Conservation (phyloP, 2,888 invertebrate species). For the Diadromus collaris region DNA sequence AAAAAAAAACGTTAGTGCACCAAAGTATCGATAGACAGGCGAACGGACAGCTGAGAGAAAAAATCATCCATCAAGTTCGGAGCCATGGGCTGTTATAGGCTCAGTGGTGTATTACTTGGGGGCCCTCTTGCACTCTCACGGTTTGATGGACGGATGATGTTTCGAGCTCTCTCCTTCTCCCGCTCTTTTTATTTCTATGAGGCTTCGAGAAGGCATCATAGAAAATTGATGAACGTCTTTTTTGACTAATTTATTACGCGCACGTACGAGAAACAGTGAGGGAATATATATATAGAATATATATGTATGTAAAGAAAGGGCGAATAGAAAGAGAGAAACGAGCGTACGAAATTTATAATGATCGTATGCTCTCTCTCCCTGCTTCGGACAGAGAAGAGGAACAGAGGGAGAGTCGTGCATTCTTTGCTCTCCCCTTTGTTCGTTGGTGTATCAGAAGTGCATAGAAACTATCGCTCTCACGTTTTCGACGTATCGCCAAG, state of each 20-base stretch:
- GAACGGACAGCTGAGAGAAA: slow-evolving; percentile 68
- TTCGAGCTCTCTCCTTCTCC: slow-evolving; percentile 51
- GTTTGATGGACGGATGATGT: slow-evolving; percentile 68
- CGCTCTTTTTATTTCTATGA: slow-evolving; percentile 56
- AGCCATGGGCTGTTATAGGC: slow-evolving; percentile 66
- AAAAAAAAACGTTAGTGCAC: slow-evolving; percentile 19
- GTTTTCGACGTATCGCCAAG: slow-evolving; percentile 19
- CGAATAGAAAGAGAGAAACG: slow-evolving; percentile 62
- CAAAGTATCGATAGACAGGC: slow-evolving; percentile 56
- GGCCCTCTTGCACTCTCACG: slow-evolving; percentile 54
- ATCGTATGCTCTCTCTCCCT: slow-evolving; percentile 57
- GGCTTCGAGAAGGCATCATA: slow-evolving; percentile 69
- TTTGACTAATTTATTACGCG: slow-evolving; percentile 78
- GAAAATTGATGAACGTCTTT: slow-evolving; percentile 78
- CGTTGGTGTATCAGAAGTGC: slow-evolving; percentile 34
- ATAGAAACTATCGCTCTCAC: slow-evolving; percentile 21
- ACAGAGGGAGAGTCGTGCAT: slow-evolving; percentile 39
- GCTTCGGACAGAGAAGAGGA: neutral
- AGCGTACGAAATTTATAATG: slow-evolving; percentile 76
- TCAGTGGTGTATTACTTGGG: slow-evolving; percentile 59
- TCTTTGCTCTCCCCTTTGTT: slow-evolving; percentile 50
- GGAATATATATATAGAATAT: slow-evolving; percentile 6
- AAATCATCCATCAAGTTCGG: slow-evolving; percentile 79
- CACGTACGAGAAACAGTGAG: slow-evolving; percentile 46
- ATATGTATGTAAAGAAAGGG: neutral